Percentiles rank a stretch among this genome's conserved stretches.
phyloP scores from a whole-genome alignment of 1,140 invertebrate species.

The Antheraea mylitta region DNA sequence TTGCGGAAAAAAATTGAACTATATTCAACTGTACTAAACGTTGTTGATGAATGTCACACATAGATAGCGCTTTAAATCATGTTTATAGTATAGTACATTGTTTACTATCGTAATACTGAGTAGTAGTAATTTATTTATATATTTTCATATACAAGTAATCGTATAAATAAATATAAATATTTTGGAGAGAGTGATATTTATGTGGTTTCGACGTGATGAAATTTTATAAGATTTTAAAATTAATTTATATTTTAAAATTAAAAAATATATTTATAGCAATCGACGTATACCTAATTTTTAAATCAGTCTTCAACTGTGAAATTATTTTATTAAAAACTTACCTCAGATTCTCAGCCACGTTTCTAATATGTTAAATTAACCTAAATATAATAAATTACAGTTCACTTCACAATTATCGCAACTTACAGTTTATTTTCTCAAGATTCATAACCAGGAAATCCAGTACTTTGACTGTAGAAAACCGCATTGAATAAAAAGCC shows the following conservation, averaged over 20 bases:
- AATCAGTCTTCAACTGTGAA: constrained; percentile 1
- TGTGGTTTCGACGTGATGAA: too few species aligned
- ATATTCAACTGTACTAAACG: constrained; percentile 14
- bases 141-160: too few species aligned
- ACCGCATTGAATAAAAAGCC: constrained; percentile 40
- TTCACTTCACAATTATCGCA: constrained; percentile 17
- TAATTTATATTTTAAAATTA: too few species aligned
- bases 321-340: constrained; percentile 19
- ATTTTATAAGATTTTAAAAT: too few species aligned
- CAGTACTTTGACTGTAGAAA: constrained; percentile 11
- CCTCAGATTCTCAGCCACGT: constrained; percentile 11
- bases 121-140: not conserved
- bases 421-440: not conserved
- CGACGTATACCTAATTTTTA: too few species aligned
- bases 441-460: constrained; percentile 5
- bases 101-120: constrained; percentile 8
- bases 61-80: constrained; percentile 55
- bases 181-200: too few species aligned
- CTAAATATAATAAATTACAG: not conserved
- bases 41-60: constrained; percentile 6
- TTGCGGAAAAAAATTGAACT: constrained; percentile 36
- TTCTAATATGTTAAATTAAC: not conserved
- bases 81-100: not conserved
- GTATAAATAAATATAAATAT: too few species aligned
- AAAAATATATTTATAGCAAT: too few species aligned